These are phyloP conservation scores for Rafetus swinhoei DNA, from an alignment of 2,113 vertebrate species.

Conservation along the genomic window DNA sequence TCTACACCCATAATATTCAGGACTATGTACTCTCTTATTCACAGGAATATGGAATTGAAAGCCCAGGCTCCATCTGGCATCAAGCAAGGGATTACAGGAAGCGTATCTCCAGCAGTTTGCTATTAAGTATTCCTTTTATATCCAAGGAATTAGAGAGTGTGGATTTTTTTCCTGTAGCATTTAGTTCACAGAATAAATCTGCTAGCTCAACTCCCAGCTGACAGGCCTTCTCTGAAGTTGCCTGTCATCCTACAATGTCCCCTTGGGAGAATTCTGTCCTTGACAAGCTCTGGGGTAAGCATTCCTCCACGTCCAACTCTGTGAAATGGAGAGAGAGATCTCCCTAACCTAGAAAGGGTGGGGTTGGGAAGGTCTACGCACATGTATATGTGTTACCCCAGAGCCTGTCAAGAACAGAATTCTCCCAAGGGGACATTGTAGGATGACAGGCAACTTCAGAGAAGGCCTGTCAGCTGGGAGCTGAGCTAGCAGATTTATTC, in stretches of 20 bases:
- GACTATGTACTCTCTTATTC: background rate
- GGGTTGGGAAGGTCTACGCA: background rate
- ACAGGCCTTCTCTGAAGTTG: background rate
- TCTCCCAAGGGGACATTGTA: background rate
- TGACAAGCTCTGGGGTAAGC: accelerated
- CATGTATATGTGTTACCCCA: background rate
- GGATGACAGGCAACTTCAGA: background rate
- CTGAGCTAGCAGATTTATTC: background rate
- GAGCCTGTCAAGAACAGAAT: accelerated
- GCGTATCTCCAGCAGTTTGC: background rate
- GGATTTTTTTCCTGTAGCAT: background rate
- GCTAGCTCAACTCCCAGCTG: background rate
- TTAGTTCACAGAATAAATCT: background rate
- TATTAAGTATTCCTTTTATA: background rate
- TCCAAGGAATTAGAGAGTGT: background rate
- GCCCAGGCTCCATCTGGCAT: background rate
- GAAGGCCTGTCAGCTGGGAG: background rate
- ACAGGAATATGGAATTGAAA: background rate
- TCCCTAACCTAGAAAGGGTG: background rate
- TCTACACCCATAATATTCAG: background rate
- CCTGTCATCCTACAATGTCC: background rate
- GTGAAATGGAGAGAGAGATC: background rate
- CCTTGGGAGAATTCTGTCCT: background rate
- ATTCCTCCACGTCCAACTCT: background rate
- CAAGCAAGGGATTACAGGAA: background rate